Evolutionary conservation across 1,140 invertebrate genomes (phyloP).

Genomic region (Pseudachorutes palmiensis): DNA sequence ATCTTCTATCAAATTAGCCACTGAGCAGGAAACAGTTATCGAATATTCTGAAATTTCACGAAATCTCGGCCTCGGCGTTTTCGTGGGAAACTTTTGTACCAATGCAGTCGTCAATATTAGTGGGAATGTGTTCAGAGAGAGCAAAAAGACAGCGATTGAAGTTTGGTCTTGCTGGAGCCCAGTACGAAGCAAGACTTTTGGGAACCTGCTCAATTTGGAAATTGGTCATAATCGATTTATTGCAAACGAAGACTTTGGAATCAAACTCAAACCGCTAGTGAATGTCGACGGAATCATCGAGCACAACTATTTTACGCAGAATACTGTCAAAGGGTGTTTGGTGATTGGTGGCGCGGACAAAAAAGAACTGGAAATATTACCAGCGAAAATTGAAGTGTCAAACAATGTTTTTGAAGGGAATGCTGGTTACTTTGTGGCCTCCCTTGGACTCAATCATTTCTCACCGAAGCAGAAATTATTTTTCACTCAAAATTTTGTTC

Average conservation of each 20-base stretch:
- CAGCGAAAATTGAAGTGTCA: constrained; percentile 63
- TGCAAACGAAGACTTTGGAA: constrained; percentile 62
- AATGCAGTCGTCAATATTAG: constrained; percentile 63
- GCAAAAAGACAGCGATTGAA: constrained; percentile 63
- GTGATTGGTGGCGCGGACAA: constrained; percentile 78
- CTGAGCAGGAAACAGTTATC: constrained; percentile 74
- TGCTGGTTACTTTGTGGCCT: constrained; percentile 74
- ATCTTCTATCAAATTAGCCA: constrained; percentile 65
- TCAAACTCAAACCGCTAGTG: constrained; percentile 73
- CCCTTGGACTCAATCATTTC: constrained; percentile 69
- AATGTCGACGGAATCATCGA: constrained; percentile 71
- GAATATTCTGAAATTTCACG: constrained; percentile 76
- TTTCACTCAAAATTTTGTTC: constrained; percentile 82
- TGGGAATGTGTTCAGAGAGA: constrained; percentile 71
- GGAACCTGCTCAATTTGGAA: constrained; percentile 53
- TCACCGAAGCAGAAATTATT: constrained; percentile 67
- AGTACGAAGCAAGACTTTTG: constrained; percentile 16
- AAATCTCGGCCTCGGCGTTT: constrained; percentile 74
- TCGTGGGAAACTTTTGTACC: constrained; percentile 56
- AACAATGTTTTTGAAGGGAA: constrained; percentile 86
- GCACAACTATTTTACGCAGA: constrained; percentile 76
- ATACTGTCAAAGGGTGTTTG: constrained; percentile 65
- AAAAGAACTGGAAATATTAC: constrained; percentile 56
- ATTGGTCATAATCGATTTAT: constrained; percentile 74
- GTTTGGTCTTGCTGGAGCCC: constrained; percentile 42